Evolutionary conservation across 2,113 vertebrate species (phyloP).

Genomic region (Oryzias javanicus): DNA sequence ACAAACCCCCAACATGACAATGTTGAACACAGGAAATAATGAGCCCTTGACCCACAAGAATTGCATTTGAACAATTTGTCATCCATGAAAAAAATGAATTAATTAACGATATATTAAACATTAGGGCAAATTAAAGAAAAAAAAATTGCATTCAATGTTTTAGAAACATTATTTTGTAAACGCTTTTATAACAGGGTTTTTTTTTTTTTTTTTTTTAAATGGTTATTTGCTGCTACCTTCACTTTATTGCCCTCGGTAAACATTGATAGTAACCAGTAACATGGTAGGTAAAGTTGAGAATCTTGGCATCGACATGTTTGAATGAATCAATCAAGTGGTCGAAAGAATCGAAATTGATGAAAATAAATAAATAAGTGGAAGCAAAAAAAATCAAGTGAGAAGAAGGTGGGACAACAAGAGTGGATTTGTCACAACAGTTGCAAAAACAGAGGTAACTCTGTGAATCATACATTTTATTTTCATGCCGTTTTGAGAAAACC

Average conservation of each 20-base stretch:
- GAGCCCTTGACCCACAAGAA: slow-evolving; percentile 76
- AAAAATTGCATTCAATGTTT: slow-evolving; percentile 66
- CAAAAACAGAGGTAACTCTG: slow-evolving; percentile 76
- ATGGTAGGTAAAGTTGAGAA: slow-evolving; percentile 39
- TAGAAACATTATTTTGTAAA: slow-evolving; percentile 27
- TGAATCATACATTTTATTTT: slow-evolving; percentile 77
- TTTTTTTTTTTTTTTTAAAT: slow-evolving; percentile 28
- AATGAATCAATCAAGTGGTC: slow-evolving; percentile 40
- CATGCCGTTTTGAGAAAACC: slow-evolving; percentile 75
- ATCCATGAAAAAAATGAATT: slow-evolving; percentile 31
- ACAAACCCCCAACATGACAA: slow-evolving; percentile 52
- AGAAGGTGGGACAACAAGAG: slow-evolving; percentile 46
- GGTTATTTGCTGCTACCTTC: slow-evolving; percentile 54
- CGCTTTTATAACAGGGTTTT: slow-evolving; percentile 46
- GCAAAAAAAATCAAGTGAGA: slow-evolving; percentile 38
- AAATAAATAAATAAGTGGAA: slow-evolving; percentile 22
- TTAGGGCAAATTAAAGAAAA: slow-evolving; percentile 44
- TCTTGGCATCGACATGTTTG: slow-evolving; percentile 56
- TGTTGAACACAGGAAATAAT: slow-evolving; percentile 60
- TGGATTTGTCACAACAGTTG: slow-evolving; percentile 61
- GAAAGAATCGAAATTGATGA: slow-evolving; percentile 24
- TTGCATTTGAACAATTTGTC: slow-evolving; percentile 63
- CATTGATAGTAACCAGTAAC: slow-evolving; percentile 46
- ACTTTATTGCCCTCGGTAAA: slow-evolving; percentile 67
- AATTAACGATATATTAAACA: slow-evolving; percentile 24